These are phyloP conservation scores for Ceuthmochares aereus DNA, from an alignment of 2,113 vertebrate species.

Conservation along the genomic window DNA sequence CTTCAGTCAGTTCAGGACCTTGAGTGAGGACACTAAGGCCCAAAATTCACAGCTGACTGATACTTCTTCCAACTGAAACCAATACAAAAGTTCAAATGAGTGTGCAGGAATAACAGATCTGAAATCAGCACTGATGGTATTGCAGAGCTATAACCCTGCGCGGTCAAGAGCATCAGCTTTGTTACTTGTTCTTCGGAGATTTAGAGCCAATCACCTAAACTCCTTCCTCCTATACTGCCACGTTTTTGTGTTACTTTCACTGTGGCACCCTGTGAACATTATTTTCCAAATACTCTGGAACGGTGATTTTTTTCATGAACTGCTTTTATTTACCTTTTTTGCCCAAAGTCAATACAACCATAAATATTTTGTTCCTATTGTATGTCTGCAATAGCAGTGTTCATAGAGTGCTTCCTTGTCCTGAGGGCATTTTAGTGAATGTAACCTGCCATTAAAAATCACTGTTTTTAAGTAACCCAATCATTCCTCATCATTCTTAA, in stretches of 20 bases:
- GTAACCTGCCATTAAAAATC: slow-evolving; percentile 27
- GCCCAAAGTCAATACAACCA: not conserved
- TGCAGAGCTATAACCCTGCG: not conserved
- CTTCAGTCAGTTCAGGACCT: not conserved
- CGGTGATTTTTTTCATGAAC: not conserved
- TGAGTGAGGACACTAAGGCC: not conserved
- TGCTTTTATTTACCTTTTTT: not conserved
- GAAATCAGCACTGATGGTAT: not conserved
- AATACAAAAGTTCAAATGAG: not conserved
- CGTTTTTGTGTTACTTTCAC: not conserved
- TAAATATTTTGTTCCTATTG: not conserved
- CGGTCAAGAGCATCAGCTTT: not conserved
- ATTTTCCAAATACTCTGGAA: not conserved
- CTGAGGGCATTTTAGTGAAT: not conserved
- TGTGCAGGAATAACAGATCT: not conserved
- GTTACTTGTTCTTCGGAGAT: not conserved
- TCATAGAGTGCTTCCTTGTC: not conserved
- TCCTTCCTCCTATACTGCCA: not conserved
- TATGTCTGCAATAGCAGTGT: not conserved
- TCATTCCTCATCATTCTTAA: slow-evolving; percentile 36
- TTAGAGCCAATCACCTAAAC: not conserved
- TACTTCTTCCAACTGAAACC: not conserved
- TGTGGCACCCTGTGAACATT: not conserved
- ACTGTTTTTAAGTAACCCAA: slow-evolving; percentile 13
- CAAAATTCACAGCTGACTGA: not conserved